A percentile compares a stretch with the other conserved stretches of the same genome.
Conservation (phyloP, 2,113 vertebrate species). For the Python bivittatus region DNA sequence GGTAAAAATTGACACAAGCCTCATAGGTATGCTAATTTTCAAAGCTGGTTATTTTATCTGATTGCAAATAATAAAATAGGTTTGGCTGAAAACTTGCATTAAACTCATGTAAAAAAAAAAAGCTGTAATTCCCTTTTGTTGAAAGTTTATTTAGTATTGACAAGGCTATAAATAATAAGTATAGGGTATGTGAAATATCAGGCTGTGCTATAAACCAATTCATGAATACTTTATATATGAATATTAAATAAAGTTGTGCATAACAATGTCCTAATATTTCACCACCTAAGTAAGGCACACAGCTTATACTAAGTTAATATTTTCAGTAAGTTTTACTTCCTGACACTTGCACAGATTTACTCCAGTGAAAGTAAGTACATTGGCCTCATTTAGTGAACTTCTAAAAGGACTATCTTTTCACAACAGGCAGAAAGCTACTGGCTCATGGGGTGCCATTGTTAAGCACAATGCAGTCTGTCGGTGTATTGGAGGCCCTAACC, state of each 20-base stretch:
- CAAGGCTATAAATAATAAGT: background rate
- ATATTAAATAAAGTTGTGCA: background rate
- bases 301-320: background rate
- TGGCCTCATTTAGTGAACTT: slow-evolving; percentile 2
- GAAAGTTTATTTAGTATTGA: background rate
- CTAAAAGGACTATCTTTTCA: background rate
- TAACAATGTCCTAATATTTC: background rate
- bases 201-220: background rate
- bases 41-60: background rate
- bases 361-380: background rate
- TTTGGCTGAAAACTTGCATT: background rate
- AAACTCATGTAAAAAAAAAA: background rate
- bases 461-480: background rate
- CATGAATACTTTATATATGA: background rate
- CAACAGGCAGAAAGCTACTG: slow-evolving; percentile 11
- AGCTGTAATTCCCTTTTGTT: background rate
- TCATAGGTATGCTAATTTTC: background rate
- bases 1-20: background rate
- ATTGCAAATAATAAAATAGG: background rate
- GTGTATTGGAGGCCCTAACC: background rate
- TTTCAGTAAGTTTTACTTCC: background rate
- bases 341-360: background rate
- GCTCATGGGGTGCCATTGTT: slow-evolving; percentile 4
- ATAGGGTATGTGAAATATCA: background rate
- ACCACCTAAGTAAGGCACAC: background rate